phyloP scores from a whole-genome alignment of 2,113 vertebrate species.

The Seriola quinqueradiata region DNA sequence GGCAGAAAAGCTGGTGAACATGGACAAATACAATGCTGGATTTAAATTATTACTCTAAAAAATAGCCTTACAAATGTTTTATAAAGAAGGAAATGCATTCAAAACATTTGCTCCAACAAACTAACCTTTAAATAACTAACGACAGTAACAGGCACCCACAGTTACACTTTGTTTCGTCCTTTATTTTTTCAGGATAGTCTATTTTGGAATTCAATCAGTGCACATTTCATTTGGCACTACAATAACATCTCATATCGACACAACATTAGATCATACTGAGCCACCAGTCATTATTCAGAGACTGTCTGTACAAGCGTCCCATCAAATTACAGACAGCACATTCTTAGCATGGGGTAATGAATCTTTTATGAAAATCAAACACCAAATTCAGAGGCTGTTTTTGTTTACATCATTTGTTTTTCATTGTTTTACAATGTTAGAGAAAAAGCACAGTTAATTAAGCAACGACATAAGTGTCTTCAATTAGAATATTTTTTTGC shows the following conservation, averaged over 20 bases:
- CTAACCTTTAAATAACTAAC: not conserved
- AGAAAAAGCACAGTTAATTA: not conserved
- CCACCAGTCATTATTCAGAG: conserved; percentile 1
- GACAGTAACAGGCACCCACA: not conserved
- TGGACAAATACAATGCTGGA: not conserved
- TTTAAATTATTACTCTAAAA: not conserved
- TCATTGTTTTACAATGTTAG: conserved; percentile 1
- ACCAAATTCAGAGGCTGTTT: not conserved
- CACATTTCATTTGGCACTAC: not conserved
- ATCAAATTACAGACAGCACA: conserved; percentile 2
- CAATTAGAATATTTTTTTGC: not conserved
- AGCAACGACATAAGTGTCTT: not conserved
- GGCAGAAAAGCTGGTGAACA: not conserved
- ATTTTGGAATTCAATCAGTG: not conserved
- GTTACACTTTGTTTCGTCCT: not conserved
- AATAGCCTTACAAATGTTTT: not conserved
- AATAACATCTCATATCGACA: conserved; percentile 7
- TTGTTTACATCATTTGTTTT: conserved; percentile 12
- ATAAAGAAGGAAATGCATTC: not conserved
- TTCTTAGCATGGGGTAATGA: not conserved
- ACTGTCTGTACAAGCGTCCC: not conserved
- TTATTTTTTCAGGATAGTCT: not conserved
- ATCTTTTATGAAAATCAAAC: conserved; percentile 18
- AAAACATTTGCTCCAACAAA: too few species aligned
- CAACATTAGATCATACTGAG: conserved; percentile 8